Base-by-base conservation (phyloP, 2,113 vertebrate genomes). In the Cettia cetti region DNA sequence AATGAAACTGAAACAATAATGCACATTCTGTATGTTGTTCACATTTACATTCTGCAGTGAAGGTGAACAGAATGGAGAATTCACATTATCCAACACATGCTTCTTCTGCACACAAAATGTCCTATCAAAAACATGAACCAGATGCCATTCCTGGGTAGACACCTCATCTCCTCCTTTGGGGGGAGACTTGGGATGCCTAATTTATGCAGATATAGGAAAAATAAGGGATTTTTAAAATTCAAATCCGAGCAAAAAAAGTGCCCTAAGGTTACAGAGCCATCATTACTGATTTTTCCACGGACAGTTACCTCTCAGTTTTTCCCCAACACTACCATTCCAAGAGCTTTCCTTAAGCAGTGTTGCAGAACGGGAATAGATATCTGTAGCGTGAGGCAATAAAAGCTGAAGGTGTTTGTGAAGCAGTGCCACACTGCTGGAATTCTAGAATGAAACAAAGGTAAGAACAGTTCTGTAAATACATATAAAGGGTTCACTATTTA, bases 321-420 rank as follows among this genome's bases (percentile, higher is more conserved):
- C 99, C 42, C 98, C 97, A 76, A 99, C 98, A 52, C 98, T 99
- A 60, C 99, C 99, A 76, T 99, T 99, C 98, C 99, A 99, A 71
- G 99, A 99, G 90, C 99, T 99, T 94, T 99, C 99, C 90, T 98
- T 99, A 26, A 99, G 98, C 91, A 99, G 95, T 3, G 98, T 96
- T 44, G 99, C 98, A 13, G 99, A 99, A 85, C 99, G 99, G 59
- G 98, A 99, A 96, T 99, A 99, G 95, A 99, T 99, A 54, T 99
- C 99, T 13, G 99, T 99, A 83, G 99, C 99, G n/a, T 99, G 99
- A 86, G 99, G 99, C 96, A 99, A 95, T 56, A 99, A 97, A 28
- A 99, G 99, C 94, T 99, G 99, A 50, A 99, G 98, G 81, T 99
- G 99, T 83, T 99, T 99, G 98, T 99, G 99, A 50, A 99, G 98